A percentile compares a stretch with the other conserved stretches of the same genome.
These are phyloP conservation scores for Potamarius usumacintae DNA, from an alignment of 2,113 vertebrate species.

Conservation along the genomic window DNA sequence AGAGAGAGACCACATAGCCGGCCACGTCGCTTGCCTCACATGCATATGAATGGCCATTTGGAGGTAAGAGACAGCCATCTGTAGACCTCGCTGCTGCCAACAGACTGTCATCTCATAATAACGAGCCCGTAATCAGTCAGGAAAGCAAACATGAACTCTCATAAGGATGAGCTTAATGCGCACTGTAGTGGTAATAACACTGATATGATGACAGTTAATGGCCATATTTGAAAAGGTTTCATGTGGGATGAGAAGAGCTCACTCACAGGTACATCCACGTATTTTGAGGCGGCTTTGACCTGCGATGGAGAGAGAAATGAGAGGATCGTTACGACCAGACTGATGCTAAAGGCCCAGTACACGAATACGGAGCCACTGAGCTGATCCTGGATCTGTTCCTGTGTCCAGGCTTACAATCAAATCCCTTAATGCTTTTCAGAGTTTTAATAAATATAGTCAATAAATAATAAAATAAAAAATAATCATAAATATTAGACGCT, in stretches of 20 bases:
- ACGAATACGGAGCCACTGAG: not conserved
- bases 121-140: constrained; percentile 18
- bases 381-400: not conserved
- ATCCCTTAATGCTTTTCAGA: not conserved
- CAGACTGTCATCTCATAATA: constrained; percentile 28
- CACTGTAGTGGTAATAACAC: not conserved
- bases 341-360: not conserved
- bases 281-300: constrained; percentile 99
- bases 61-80: constrained; percentile 60
- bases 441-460: no score
- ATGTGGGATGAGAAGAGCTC: constrained; percentile 47
- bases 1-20: constrained; percentile 49
- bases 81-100: constrained; percentile 47
- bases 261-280: constrained; percentile 99
- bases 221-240: not conserved
- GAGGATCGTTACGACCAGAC: not conserved
- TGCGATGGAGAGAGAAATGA: constrained; percentile 56
- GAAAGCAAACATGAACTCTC: constrained; percentile 24
- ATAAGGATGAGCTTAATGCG: not conserved
- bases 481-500: not conserved
- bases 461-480: not conserved
- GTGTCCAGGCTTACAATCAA: not conserved
- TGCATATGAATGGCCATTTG: constrained; percentile 70
- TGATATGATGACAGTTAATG: not conserved
- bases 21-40: constrained; percentile 41